Conservation (phyloP, 2,888 invertebrate genomes). For the Lasioglossum vierecki region DNA sequence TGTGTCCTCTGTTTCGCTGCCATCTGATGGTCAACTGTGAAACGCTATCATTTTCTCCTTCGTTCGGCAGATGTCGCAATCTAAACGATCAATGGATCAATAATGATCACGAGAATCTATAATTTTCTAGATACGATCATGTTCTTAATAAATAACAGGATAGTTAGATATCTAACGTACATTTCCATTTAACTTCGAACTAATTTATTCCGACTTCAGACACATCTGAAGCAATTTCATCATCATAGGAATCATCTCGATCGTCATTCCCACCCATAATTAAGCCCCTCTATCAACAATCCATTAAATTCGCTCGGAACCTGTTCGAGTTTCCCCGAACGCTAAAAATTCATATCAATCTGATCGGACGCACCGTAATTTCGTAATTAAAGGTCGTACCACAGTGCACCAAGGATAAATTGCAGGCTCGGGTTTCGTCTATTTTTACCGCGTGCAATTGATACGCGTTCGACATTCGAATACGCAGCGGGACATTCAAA, state of each 20-base stretch:
- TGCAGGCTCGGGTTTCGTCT: slow-evolving; percentile 58
- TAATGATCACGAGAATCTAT: background rate
- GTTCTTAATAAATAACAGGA: background rate
- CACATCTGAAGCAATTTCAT: background rate
- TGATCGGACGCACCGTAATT: slow-evolving; percentile 59
- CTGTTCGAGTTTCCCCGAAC: slow-evolving; percentile 25
- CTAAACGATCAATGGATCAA: background rate
- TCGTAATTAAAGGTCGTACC: slow-evolving; percentile 66
- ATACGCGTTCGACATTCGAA: slow-evolving; percentile 44
- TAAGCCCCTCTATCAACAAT: slow-evolving; percentile 6
- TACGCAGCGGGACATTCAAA: slow-evolving; percentile 32
- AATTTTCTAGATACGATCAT: background rate
- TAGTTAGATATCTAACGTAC: background rate
- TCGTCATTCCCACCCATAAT: background rate
- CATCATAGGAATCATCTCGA: slow-evolving; percentile 10
- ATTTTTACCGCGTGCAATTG: slow-evolving; percentile 57
- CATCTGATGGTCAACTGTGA: background rate
- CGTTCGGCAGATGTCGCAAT: background rate
- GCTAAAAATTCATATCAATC: slow-evolving; percentile 13
- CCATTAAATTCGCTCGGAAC: background rate
- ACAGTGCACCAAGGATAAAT: slow-evolving; percentile 53
- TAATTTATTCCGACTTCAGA: background rate
- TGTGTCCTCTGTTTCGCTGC: background rate
- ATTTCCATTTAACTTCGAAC: background rate
- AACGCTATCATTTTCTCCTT: background rate